A percentile compares a stretch with the other conserved stretches of the same genome.
Evolutionary conservation across 1,140 invertebrate genomes (phyloP).

Genomic region (Pseudobourletiella spinata): DNA sequence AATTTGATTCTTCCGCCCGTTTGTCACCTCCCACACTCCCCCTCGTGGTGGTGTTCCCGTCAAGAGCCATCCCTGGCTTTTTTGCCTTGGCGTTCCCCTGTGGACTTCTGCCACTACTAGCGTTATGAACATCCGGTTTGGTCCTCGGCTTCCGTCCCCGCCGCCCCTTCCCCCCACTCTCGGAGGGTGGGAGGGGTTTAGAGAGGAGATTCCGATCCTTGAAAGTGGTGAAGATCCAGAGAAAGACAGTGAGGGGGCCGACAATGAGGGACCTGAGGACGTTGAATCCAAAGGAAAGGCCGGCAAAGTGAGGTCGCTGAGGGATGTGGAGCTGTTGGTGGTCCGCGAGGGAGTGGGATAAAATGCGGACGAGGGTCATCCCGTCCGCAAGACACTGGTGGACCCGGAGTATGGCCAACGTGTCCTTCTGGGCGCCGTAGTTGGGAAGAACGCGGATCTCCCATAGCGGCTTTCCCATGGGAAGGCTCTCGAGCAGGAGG

Average conservation of each 20-base stretch:
- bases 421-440: constrained; percentile 43
- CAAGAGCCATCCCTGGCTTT: too few relatives aligned
- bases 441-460: constrained; percentile 48
- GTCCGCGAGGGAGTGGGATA: constrained; percentile 44
- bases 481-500: constrained; percentile 43
- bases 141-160: not conserved
- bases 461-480: constrained; percentile 47
- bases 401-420: constrained; percentile 47
- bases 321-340: constrained; percentile 40
- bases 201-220: constrained; percentile 35
- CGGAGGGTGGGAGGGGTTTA: constrained; percentile 16
- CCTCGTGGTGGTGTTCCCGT: too few relatives aligned
- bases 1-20: not conserved
- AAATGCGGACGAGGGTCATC: constrained; percentile 45
- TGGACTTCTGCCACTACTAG: not conserved
- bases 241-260: constrained; percentile 47
- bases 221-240: constrained; percentile 41
- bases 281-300: constrained; percentile 43
- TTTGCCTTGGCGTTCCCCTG: too few relatives aligned
- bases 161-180: not conserved
- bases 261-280: constrained; percentile 45
- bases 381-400: constrained; percentile 53
- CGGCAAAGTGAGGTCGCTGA: constrained; percentile 44
- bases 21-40: not conserved
- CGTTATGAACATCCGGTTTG: not conserved